phyloP scores from a whole-genome alignment of 2,888 invertebrate genomes.

The Caenorhabditis wallacei region DNA sequence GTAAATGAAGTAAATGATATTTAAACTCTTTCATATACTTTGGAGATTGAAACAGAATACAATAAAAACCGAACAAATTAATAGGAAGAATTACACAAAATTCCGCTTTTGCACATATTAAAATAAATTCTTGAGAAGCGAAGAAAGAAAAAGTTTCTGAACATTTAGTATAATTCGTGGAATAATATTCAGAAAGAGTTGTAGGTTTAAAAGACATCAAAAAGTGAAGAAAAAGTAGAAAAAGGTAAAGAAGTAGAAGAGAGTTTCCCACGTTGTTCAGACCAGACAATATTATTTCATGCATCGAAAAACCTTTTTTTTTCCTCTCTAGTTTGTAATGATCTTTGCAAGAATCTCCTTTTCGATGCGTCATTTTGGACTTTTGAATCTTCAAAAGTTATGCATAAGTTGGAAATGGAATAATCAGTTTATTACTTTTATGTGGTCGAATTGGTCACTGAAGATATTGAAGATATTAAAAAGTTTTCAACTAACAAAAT shows the following conservation, averaged over 20 bases:
- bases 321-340: background rate
- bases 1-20: slow-evolving; percentile 46
- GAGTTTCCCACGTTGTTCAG: slow-evolving; percentile 25
- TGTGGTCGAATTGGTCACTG: too few relatives aligned
- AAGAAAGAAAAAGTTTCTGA: slow-evolving; percentile 5
- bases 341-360: too few relatives aligned
- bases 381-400: too few relatives aligned
- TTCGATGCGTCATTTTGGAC: too few relatives aligned
- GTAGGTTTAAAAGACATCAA: slow-evolving; percentile 18
- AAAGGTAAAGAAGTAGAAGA: background rate
- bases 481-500: too few relatives aligned
- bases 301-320: slow-evolving; percentile 7
- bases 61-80: slow-evolving; percentile 38
- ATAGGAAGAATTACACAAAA: slow-evolving; percentile 25
- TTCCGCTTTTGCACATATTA: slow-evolving; percentile 5
- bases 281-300: slow-evolving; percentile 37
- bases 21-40: slow-evolving; percentile 38
- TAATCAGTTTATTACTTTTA: too few relatives aligned
- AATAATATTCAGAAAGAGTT: slow-evolving; percentile 31
- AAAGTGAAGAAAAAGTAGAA: background rate
- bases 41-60: slow-evolving; percentile 35
- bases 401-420: too few relatives aligned
- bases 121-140: slow-evolving; percentile 20
- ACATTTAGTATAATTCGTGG: slow-evolving; percentile 36
- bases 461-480: too few relatives aligned